phyloP scores from a whole-genome alignment of 2,888 invertebrate species.

The Drosophila testacea region DNA sequence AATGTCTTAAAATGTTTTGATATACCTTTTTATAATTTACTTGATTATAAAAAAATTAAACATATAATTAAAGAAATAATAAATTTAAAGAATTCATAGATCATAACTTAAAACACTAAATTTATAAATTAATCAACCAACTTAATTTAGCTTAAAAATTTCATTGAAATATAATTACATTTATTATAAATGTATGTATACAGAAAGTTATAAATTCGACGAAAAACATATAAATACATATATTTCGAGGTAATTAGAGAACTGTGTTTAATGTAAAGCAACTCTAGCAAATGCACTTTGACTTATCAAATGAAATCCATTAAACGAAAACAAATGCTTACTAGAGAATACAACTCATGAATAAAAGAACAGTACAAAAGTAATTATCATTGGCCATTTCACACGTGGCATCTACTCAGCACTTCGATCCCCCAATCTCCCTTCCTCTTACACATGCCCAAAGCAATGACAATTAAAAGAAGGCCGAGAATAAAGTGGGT shows the following conservation, averaged over 20 bases:
- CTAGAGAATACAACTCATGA: constrained; percentile 55
- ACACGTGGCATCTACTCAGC: constrained; percentile 47
- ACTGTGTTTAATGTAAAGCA: constrained; percentile 12
- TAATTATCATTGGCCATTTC: constrained; percentile 75
- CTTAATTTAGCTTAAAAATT: no score
- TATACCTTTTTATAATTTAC: no score
- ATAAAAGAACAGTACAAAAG: constrained; percentile 69
- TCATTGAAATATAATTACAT: no score
- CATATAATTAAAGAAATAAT: no score
- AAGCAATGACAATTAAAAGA: constrained; percentile 62
- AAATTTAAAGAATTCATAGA: no score
- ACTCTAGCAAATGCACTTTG: constrained; percentile 43
- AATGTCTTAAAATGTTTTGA: neutral
- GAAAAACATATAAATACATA: neutral
- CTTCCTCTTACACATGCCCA: constrained; percentile 3
- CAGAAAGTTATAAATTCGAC: neutral
- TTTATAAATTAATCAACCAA: no score
- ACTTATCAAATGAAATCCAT: constrained; percentile 67
- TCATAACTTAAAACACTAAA: no score
- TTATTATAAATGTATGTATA: neutral
- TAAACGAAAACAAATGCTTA: constrained; percentile 66
- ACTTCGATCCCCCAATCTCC: constrained; percentile 5
- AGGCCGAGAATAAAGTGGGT: constrained; percentile 39
- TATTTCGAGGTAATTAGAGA: constrained; percentile 31
- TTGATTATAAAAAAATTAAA: no score